Percentiles rank a stretch among this genome's conserved stretches.
phyloP scores from a whole-genome alignment of 2,797 vertebrate genomes.

The Sebastes aleutianus region DNA sequence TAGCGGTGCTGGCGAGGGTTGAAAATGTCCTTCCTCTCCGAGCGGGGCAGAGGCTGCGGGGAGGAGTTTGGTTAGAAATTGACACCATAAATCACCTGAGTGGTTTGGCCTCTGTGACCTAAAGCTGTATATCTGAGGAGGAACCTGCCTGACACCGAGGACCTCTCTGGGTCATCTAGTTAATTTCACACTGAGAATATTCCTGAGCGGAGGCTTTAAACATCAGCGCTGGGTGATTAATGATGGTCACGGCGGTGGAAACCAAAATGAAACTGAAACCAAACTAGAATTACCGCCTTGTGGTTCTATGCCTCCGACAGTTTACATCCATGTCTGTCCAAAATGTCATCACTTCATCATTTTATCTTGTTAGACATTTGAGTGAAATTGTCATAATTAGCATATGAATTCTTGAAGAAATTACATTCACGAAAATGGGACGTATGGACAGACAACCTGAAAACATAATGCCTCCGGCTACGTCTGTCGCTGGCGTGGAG shows the following conservation, averaged over 20 bases:
- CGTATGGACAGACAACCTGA: too few species aligned
- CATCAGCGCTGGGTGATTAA: background rate
- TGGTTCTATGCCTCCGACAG: too few species aligned
- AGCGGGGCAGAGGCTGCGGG: background rate
- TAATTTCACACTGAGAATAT: background rate
- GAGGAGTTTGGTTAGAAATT: background rate
- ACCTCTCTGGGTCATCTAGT: background rate
- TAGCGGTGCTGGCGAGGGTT: background rate
- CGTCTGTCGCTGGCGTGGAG: too few species aligned
- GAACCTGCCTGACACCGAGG: background rate
- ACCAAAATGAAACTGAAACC: background rate
- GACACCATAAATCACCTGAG: slow-evolving; percentile 23
- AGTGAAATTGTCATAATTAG: too few species aligned
- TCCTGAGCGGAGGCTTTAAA: background rate
- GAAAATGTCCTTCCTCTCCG: background rate
- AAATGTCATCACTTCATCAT: too few species aligned
- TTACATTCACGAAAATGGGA: too few species aligned
- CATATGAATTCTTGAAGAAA: too few species aligned
- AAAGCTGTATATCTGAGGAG: slow-evolving; percentile 7
- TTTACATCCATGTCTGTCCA: background rate
- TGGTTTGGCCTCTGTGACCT: background rate
- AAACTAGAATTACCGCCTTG: background rate
- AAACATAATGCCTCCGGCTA: too few species aligned
- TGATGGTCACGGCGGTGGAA: background rate
- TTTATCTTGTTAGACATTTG: too few species aligned